A percentile compares a stretch with the other conserved stretches of the same genome.
These are phyloP conservation scores for Phortica magna DNA, from an alignment of 2,888 invertebrate species.

Conservation along the genomic window DNA sequence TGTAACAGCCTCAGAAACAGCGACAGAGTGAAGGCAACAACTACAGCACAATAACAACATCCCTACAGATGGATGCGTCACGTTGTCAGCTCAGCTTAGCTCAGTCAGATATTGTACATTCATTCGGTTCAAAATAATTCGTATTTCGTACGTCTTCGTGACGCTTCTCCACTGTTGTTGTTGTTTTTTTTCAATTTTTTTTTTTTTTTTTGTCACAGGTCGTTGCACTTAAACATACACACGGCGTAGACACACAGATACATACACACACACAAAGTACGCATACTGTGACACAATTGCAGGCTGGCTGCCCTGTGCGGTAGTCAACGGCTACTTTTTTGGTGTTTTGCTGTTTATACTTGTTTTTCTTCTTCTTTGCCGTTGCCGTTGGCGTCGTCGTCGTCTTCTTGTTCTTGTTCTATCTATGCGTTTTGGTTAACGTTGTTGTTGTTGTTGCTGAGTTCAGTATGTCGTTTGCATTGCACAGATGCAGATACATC, in stretches of 20 bases:
- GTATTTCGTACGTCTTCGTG: slow-evolving; percentile 1
- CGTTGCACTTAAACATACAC: slow-evolving; percentile 39
- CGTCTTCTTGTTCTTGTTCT: too few relatives aligned
- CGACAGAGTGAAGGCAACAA: background rate
- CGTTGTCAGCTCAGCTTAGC: slow-evolving; percentile 20
- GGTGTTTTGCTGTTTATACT: slow-evolving; percentile 9
- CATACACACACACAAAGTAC: background rate
- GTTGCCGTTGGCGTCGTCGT: too few relatives aligned
- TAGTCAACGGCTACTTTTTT: background rate
- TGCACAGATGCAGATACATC: slow-evolving; percentile 17
- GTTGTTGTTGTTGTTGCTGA: background rate
- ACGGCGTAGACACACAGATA: slow-evolving; percentile 19
- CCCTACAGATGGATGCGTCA: slow-evolving; percentile 40
- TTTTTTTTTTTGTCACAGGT: slow-evolving; percentile 38
- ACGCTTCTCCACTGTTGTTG: slow-evolving; percentile 6
- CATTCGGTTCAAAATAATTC: slow-evolving; percentile 25
- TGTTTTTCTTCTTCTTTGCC: background rate
- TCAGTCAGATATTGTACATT: slow-evolving; percentile 9
- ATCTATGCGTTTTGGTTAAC: background rate
- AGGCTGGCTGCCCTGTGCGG: background rate
- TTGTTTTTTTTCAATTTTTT: slow-evolving; percentile 21
- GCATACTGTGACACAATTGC: slow-evolving; percentile 7
- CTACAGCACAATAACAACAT: background rate
- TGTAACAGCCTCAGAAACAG: background rate
- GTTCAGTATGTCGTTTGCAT: slow-evolving; percentile 20